Percentiles rank a stretch among this genome's conserved stretches.
phyloP scores from a whole-genome alignment of 2,113 vertebrate species.

The Leptobrachium ailaonicum region DNA sequence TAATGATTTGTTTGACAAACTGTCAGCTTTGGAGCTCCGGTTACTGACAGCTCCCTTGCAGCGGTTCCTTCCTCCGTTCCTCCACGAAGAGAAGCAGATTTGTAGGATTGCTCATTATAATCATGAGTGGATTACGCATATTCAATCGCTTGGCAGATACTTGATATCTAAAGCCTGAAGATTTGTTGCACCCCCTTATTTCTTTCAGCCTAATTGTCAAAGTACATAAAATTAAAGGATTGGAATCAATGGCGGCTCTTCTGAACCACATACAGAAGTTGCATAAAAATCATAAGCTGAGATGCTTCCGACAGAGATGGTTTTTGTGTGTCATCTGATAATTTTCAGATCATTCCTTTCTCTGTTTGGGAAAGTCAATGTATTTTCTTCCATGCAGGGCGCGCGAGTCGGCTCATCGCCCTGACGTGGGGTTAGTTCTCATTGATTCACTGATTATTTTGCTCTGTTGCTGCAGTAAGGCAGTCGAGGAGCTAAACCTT shows the following conservation, averaged over 20 bases:
- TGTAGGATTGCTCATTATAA: background rate
- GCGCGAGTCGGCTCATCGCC: no score
- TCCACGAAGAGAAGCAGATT: background rate
- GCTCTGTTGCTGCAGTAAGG: no score
- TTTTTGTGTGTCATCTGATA: constrained; percentile 1
- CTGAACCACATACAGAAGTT: background rate
- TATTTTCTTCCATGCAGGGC: background rate
- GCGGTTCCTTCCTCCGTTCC: background rate
- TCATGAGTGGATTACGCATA: background rate
- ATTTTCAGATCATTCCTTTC: constrained; percentile 8
- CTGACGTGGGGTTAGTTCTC: no score
- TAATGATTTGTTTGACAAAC: background rate
- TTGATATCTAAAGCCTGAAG: background rate
- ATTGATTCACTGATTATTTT: no score
- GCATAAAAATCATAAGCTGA: background rate
- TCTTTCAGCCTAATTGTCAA: constrained; percentile 6
- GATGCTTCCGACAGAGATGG: background rate
- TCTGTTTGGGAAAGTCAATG: background rate
- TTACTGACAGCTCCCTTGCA: background rate
- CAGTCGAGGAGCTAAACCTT: no score
- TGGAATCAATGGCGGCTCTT: constrained; percentile 18
- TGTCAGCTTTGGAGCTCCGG: background rate
- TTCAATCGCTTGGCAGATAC: background rate
- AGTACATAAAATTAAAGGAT: constrained; percentile 44
- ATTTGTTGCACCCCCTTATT: background rate